phyloP scores from a whole-genome alignment of 30 jellyfish, hydroid and myxozoan genomes.

The Nemopilema nomurai region DNA sequence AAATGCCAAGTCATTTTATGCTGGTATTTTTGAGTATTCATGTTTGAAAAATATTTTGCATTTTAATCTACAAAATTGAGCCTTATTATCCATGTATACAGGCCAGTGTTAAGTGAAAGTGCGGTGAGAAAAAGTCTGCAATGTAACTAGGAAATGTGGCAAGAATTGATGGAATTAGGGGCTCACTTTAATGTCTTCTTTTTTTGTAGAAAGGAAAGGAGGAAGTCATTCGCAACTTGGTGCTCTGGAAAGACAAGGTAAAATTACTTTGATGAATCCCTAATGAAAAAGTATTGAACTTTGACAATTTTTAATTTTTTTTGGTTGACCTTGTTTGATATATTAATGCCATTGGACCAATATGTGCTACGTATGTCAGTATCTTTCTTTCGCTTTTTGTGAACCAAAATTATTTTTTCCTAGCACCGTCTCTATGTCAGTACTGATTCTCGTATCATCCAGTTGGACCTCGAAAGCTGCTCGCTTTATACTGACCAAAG shows the following conservation, averaged over 20 bases:
- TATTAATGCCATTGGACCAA: not conserved
- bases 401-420: not conserved
- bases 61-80: no score
- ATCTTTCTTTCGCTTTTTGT: no score
- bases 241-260: slow-evolving; percentile 65
- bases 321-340: not conserved
- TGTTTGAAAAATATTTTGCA: no score
- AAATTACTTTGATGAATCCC: not conserved
- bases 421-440: slow-evolving; percentile 42
- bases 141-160: no score
- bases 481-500: slow-evolving; percentile 36
- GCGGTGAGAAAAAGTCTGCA: no score
- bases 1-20: no score
- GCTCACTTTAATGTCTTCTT: not conserved
- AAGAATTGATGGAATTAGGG: no score
- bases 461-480: slow-evolving; percentile 37
- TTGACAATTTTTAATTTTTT: not conserved
- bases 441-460: slow-evolving; percentile 21
- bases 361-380: no score
- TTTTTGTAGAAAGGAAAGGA: slow-evolving; percentile 18
- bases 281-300: not conserved
- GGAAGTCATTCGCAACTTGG: slow-evolving; percentile 23
- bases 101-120: no score
- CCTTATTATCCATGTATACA: no score
- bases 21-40: no score